A percentile compares a stretch with the other conserved stretches of the same genome.
phyloP scores from a whole-genome alignment of 2,797 vertebrate species.

The Aviceda cuculoides region DNA sequence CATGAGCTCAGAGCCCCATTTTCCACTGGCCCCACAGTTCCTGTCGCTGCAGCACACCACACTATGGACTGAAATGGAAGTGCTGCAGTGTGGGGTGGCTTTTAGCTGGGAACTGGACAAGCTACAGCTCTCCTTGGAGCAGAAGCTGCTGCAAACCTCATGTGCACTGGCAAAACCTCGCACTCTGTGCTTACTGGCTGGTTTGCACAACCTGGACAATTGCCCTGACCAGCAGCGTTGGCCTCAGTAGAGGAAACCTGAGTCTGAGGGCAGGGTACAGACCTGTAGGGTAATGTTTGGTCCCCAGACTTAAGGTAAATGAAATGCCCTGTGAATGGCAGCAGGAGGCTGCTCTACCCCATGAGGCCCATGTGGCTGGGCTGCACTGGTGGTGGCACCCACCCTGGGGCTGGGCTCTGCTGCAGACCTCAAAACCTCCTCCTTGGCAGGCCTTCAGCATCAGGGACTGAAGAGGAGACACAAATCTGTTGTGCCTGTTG shows the following conservation, averaged over 20 bases:
- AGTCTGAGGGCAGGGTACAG: not conserved
- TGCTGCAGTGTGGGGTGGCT: not conserved
- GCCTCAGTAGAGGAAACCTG: not conserved
- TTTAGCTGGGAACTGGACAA: rapidly evolving
- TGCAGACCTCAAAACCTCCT: not conserved
- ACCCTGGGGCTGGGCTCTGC: not conserved
- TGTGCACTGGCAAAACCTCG: not conserved
- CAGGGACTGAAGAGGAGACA: not conserved
- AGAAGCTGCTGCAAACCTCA: not conserved
- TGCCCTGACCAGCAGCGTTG: not conserved
- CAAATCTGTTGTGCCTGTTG: not conserved
- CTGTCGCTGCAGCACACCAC: not conserved
- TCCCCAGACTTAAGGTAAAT: not conserved
- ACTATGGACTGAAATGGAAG: slow-evolving; percentile 56
- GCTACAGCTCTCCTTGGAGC: not conserved
- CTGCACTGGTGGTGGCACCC: not conserved
- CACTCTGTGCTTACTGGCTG: rapidly evolving
- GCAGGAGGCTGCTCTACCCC: not conserved
- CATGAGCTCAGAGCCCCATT: slow-evolving; percentile 70
- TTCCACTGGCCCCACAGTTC: not conserved
- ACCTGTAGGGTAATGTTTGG: not conserved
- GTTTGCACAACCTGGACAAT: not conserved
- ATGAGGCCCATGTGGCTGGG: rapidly evolving
- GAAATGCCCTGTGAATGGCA: not conserved
- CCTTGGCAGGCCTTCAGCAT: not conserved